Evolutionary conservation across 2,888 invertebrate species (phyloP).

Genomic region (Nemurella pictetii): DNA sequence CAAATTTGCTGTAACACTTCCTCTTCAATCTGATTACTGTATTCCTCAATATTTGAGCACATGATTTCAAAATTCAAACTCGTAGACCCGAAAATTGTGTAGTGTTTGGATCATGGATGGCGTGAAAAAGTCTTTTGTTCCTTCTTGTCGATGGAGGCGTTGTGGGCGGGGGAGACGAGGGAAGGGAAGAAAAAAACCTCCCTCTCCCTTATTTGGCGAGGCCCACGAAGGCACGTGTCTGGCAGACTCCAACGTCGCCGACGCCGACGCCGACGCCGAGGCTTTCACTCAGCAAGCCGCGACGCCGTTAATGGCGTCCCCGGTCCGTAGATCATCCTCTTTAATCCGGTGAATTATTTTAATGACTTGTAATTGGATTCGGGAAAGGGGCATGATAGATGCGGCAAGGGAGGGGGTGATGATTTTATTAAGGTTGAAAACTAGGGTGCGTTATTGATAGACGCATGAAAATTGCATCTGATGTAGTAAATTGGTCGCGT

Average conservation of each 20-base stretch:
- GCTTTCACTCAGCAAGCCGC: not conserved
- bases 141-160: too few species aligned
- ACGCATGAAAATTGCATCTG: not conserved
- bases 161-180: too few species aligned
- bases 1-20: too few species aligned
- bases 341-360: not conserved
- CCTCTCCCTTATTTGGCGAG: too few species aligned
- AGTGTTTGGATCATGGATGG: too few species aligned
- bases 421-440: not conserved
- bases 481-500: not conserved
- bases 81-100: too few species aligned
- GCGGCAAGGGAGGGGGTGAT: not conserved
- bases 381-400: not conserved
- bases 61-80: too few species aligned
- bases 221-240: not conserved
- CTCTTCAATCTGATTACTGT: too few species aligned
- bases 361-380: not conserved
- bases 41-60: too few species aligned
- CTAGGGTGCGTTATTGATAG: not conserved
- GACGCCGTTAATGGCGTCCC: not conserved
- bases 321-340: not conserved
- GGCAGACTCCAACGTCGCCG: not conserved
- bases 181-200: too few species aligned
- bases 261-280: not conserved
- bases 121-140: too few species aligned